phyloP scores from a whole-genome alignment of 2,888 invertebrate species.

The Geotrupes spiniger region DNA sequence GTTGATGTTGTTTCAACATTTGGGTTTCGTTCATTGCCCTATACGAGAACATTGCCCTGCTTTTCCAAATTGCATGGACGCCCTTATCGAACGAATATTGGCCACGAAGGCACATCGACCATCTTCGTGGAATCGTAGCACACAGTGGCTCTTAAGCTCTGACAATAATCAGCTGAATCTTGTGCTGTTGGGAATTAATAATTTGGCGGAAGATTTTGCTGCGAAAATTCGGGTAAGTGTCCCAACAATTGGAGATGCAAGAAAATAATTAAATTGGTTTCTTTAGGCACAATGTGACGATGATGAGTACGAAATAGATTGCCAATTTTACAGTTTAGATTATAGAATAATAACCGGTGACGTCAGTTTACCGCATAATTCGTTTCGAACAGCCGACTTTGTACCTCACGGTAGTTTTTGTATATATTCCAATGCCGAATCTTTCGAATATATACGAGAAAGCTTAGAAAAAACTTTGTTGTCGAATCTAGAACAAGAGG shows the following conservation, averaged over 20 bases:
- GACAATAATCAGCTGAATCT: constrained; percentile 78
- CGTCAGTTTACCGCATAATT: constrained; percentile 74
- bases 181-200: constrained; percentile 83
- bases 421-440: constrained; percentile 86
- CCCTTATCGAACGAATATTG: constrained; percentile 69
- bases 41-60: constrained; percentile 93
- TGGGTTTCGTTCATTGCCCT: constrained; percentile 94
- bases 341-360: constrained; percentile 86
- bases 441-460: constrained; percentile 87
- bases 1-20: constrained; percentile 89
- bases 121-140: constrained; percentile 63
- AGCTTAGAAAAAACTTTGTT: constrained; percentile 88
- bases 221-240: constrained; percentile 69
- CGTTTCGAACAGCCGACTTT: constrained; percentile 80
- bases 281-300: constrained; percentile 77
- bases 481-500: constrained; percentile 86
- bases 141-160: constrained; percentile 63
- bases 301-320: constrained; percentile 80
- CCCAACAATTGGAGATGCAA: not conserved
- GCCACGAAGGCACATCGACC: constrained; percentile 66
- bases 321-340: constrained; percentile 77
- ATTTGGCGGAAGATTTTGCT: constrained; percentile 82
- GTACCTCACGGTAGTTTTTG: constrained; percentile 89
- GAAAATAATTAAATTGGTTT: not conserved
- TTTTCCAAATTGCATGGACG: constrained; percentile 78